Conservation (phyloP, 2,113 vertebrate genomes). For the Pyxicephalus adspersus region DNA sequence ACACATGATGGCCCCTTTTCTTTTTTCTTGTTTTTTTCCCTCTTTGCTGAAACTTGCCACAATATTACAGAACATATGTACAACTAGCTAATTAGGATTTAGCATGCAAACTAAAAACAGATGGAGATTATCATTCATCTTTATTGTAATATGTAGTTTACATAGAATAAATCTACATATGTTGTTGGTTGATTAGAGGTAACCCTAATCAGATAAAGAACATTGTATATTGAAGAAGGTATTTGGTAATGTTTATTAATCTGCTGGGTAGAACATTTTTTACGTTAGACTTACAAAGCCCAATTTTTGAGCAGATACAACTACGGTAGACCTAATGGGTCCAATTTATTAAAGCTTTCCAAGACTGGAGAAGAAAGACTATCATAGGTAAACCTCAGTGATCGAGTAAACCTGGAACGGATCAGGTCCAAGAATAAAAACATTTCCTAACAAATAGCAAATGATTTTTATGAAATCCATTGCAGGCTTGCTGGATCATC, state of each 20-base stretch:
- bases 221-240: not conserved
- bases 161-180: not conserved
- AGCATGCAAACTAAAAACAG: slow-evolving; percentile 78
- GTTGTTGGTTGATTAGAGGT: not conserved
- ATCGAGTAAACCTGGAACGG: too few species aligned
- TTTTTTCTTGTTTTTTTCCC: slow-evolving; percentile 41
- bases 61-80: slow-evolving; percentile 72
- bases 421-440: too few species aligned
- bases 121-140: slow-evolving; percentile 68
- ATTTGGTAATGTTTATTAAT: not conserved
- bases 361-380: too few species aligned
- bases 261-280: too few species aligned
- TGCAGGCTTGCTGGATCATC: too few species aligned
- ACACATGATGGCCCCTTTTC: slow-evolving; percentile 1
- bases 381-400: too few species aligned
- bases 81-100: slow-evolving; percentile 79
- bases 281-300: too few species aligned
- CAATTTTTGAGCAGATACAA: too few species aligned
- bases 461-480: too few species aligned
- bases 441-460: too few species aligned
- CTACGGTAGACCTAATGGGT: too few species aligned
- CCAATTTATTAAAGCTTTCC: too few species aligned
- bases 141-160: slow-evolving; percentile 5
- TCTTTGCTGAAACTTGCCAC: slow-evolving; percentile 65
- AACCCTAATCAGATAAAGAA: not conserved